Conservation (phyloP, 2,113 vertebrate genomes). For the Butorides virescens region DNA sequence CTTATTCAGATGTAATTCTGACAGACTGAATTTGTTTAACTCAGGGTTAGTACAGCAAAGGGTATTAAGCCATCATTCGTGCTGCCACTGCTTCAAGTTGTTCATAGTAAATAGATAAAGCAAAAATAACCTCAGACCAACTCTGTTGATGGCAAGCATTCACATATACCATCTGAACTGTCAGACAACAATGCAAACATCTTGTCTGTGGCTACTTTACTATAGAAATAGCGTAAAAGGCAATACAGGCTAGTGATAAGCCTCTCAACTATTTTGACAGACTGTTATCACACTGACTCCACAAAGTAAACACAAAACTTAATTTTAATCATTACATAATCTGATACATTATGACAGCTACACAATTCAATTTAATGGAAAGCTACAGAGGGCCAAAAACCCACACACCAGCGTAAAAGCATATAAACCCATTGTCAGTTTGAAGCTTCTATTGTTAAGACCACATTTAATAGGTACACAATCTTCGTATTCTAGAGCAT, state of each 20-base stretch:
- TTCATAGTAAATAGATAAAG: neutral
- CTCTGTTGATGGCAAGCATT: neutral
- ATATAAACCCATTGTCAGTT: neutral
- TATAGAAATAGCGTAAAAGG: neutral
- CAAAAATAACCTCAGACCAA: neutral
- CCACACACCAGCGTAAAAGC: neutral
- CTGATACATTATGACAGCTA: neutral
- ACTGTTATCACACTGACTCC: neutral
- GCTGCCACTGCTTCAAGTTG: neutral
- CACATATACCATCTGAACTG: neutral
- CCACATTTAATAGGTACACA: neutral
- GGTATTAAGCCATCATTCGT: neutral
- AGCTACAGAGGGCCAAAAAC: neutral
- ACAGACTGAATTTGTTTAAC: neutral
- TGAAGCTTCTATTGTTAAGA: neutral
- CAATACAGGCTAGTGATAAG: neutral
- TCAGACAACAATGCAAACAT: neutral
- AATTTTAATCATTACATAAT: neutral
- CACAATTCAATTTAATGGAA: neutral
- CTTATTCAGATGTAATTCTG: neutral
- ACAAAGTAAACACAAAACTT: neutral
- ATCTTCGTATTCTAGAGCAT: slow-evolving; percentile 36
- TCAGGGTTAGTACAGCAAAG: neutral
- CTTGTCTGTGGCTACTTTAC: neutral
- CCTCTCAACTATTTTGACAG: neutral